Percentiles rank a stretch among this genome's conserved stretches.
Evolutionary conservation across 2,888 invertebrate genomes (phyloP).

Genomic region (Lucinisca nassula): DNA sequence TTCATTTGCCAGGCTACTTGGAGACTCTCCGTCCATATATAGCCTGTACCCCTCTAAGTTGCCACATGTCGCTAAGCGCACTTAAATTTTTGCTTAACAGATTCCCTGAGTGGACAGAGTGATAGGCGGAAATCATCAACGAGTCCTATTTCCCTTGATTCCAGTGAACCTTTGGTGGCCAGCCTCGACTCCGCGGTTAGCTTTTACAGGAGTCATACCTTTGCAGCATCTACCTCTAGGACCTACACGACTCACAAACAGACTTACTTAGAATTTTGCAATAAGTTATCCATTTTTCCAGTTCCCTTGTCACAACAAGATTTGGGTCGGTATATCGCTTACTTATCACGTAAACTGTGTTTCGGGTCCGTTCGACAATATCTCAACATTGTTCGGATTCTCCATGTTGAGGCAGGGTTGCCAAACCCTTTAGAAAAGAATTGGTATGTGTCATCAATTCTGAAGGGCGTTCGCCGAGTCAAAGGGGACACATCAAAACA

Average conservation of each 20-base stretch:
- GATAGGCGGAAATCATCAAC: not conserved
- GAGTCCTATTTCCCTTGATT: not conserved
- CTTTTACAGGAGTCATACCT: not conserved
- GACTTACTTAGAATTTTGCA: not conserved
- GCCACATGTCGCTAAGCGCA: not conserved
- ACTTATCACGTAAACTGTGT: not conserved
- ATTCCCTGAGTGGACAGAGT: not conserved
- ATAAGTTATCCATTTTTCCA: not conserved
- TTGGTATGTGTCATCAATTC: constrained; percentile 20
- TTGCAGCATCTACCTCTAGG: not conserved
- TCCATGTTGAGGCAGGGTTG: constrained; percentile 7
- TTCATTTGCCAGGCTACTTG: not conserved
- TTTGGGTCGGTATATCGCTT: constrained; percentile 19
- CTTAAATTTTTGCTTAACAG: not conserved
- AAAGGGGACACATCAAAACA: constrained; percentile 12
- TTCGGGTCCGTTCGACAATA: not conserved
- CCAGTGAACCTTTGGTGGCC: not conserved
- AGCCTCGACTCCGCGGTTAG: not conserved
- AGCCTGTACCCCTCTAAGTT: not conserved
- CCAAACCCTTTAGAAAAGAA: not conserved
- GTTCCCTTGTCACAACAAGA: not conserved
- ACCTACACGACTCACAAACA: not conserved
- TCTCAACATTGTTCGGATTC: not conserved
- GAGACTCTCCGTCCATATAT: not conserved
- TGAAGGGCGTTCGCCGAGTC: not conserved